These are phyloP conservation scores for Caenorhabditis sp. DNA, from an alignment of 2,888 invertebrate species.

Conservation along the genomic window DNA sequence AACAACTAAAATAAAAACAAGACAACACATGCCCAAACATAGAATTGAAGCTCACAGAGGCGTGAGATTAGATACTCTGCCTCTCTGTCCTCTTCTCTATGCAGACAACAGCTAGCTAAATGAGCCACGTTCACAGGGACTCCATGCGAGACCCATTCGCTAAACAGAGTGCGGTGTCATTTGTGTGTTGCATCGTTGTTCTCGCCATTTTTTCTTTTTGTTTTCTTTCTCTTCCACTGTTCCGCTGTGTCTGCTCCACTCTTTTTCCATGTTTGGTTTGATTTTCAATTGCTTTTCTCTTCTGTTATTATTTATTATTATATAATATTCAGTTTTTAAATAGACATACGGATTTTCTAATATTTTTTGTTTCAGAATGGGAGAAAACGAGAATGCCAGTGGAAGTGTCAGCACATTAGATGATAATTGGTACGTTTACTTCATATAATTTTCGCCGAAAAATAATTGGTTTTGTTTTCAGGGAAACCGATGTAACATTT, in stretches of 20 bases:
- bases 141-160: neutral
- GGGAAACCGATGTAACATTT: conserved; percentile 20
- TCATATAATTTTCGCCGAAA: neutral
- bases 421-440: conserved; percentile 34
- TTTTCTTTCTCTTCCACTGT: neutral
- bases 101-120: neutral
- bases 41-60: conserved; percentile 1
- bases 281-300: conserved; percentile 1
- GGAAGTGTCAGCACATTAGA: conserved; percentile 38
- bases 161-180: conserved; percentile 20
- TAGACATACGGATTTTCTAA: too few species aligned
- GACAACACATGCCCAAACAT: neutral
- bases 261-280: neutral
- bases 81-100: too few species aligned
- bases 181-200: conserved; percentile 16
- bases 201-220: neutral
- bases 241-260: neutral
- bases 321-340: too few species aligned
- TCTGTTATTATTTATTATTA: neutral
- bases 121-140: neutral
- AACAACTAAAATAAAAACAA: too few species aligned
- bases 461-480: conserved; percentile 5
- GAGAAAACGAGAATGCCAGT: conserved; percentile 7
- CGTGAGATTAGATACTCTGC: conserved; percentile 2
- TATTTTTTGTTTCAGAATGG: conserved; percentile 9